A percentile compares a stretch with the other conserved stretches of the same genome.
Conservation (phyloP, 2,113 vertebrate genomes). For the Leucopternis melanops region DNA sequence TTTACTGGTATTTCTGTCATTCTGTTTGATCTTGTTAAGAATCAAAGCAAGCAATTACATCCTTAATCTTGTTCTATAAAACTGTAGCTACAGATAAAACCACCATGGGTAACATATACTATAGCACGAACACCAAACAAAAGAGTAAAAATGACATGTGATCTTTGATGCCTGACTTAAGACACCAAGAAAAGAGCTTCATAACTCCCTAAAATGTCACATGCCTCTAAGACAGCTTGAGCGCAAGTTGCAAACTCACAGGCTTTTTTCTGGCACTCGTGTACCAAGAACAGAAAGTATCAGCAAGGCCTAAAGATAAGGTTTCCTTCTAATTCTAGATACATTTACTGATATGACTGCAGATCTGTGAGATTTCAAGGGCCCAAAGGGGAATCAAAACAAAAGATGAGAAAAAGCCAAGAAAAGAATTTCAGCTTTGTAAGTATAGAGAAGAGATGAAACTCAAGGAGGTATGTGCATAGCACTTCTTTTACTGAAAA, state of each 20-base stretch:
- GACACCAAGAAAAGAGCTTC: not conserved
- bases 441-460: not conserved
- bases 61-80: conserved; percentile 13
- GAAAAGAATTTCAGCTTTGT: not conserved
- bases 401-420: not conserved
- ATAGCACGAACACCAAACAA: not conserved
- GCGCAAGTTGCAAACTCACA: not conserved
- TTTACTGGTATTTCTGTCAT: not conserved
- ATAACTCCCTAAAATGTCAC: not conserved
- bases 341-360: not conserved
- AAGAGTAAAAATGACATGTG: not conserved
- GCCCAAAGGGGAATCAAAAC: not conserved
- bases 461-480: not conserved
- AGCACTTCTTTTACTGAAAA: not conserved
- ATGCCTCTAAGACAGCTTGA: not conserved
- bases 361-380: not conserved
- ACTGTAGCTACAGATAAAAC: conserved; percentile 33
- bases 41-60: conserved; percentile 43
- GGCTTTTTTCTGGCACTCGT: not conserved
- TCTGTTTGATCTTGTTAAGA: conserved; percentile 21
- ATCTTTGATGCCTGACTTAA: not conserved
- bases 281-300: not conserved
- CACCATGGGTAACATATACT: not conserved
- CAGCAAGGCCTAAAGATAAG: not conserved
- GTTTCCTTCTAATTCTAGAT: not conserved